Evolutionary conservation across 2,888 invertebrate genomes (phyloP), one percentile per base, ranked within the genome.

Genomic region (Physocephala rufipes): DNA sequence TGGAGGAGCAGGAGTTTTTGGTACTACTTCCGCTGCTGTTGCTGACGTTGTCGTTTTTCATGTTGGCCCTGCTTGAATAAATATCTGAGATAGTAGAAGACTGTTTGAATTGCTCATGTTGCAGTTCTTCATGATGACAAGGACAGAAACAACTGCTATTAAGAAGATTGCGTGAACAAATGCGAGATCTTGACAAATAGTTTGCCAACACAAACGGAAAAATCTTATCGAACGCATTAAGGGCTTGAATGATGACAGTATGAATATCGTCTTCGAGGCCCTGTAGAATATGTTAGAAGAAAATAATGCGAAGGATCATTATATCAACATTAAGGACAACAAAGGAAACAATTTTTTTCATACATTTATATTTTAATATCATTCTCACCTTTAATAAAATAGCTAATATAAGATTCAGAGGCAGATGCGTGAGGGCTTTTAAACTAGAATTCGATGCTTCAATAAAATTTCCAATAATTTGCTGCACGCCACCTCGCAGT

Each of bases 221-320:
- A 80, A 85, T 81, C 81, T 82, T 84, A 81, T 86, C 85, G 80
- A 86, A 83, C 75, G 85, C 82, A 79, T 82, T 82, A 77, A 86
- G 80, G 73, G 86, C 84, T 79, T 86, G 86, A 81, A 86, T 86
- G 78, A 86, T 85, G 79, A 86, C 86, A 73, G 86, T 86, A 78
- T 86, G 86, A 76, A 86, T 86, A 73, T 86, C 86, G 78, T 86
- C 86, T 77, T 82, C 83, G 70, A 86, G 80, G 74, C 86, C 86
- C 86, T 86, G 77, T 68, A 81, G 70, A 70, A 67, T 59, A 36
- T n/a, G n/a, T 7, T 36, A 36, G 5, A 36, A 4, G 36, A 36
- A n/a, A 36, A 36, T 36, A 36, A 36, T 36, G 5, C 36, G 9
- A 36, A 36, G 36, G 36, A 36, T 9, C 36, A 36, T 9, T 7